Evolutionary conservation across 2,113 vertebrate genomes (phyloP).

Genomic region (Camelus bactrianus): DNA sequence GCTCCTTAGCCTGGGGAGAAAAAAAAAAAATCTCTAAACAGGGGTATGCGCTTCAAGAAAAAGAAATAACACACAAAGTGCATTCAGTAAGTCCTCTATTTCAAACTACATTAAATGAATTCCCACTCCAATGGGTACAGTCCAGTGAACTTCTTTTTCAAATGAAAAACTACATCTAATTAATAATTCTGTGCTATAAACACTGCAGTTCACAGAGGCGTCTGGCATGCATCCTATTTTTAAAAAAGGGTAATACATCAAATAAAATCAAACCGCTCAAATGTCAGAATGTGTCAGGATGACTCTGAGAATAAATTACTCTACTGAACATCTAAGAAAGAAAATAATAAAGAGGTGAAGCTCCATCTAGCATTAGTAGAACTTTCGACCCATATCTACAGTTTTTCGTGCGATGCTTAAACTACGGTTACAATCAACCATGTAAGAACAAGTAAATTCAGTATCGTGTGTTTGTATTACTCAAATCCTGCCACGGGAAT

Average conservation of each 20-base stretch:
- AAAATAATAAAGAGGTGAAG: background rate
- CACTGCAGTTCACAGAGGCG: constrained; percentile 22
- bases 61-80: constrained; percentile 11
- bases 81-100: background rate
- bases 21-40: constrained; percentile 10
- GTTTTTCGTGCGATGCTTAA: background rate
- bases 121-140: background rate
- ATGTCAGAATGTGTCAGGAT: constrained; percentile 51
- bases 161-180: constrained; percentile 49
- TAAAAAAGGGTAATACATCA: constrained; percentile 21
- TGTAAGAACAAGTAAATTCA: background rate
- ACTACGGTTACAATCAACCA: background rate
- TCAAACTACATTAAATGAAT: constrained; percentile 45
- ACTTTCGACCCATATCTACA: background rate
- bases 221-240: constrained; percentile 40
- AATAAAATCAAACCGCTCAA: constrained; percentile 41
- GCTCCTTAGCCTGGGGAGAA: background rate
- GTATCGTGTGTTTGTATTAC: background rate
- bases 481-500: constrained; percentile 32
- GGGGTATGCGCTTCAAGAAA: constrained; percentile 3
- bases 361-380: background rate
- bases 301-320: constrained; percentile 11
- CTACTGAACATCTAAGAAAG: background rate
- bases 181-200: constrained; percentile 44
- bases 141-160: constrained; percentile 46